Base-by-base conservation (phyloP, 1,140 invertebrate genomes). In the Ectropis grisescens region DNA sequence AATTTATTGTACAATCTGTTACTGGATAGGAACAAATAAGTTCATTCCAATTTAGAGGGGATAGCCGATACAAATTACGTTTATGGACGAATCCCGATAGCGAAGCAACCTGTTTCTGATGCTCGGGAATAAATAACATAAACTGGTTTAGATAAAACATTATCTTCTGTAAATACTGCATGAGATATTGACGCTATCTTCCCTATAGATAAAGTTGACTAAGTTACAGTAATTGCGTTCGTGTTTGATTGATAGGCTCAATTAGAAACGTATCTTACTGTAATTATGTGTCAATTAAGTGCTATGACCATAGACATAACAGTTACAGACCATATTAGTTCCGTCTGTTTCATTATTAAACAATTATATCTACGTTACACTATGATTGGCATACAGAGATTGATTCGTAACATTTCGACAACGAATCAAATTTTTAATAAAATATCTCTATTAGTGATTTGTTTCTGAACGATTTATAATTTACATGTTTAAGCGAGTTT, bases 81-180 rank as follows among this genome's bases (percentile, higher is more conserved):
- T 75, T 74, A 69, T 75, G 50, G 65, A 59, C 49, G 61, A 52
- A 56, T 52, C 57, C 42, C 54, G 62, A 78, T 70, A 72, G 68
- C 52, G 53, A 46, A 41, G 55, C 60, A 75, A 74, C 68, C 66
- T 66, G 70, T 66, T 74, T 46, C 36, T 43, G 67, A 66, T 66
- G 60, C 47, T 61, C 57, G 53, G n/a, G 58, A 74, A 79, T 72
- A 72, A 72, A 75, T 78, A 74, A 65, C 56, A 49, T 26, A 47
- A 64, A 75, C 66, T 56, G 52, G 64, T 72, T 66, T 59, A 74
- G 67, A 79, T 76, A 75, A 79, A 68, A 56, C 39, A n/a, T n/a
- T 60, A 67, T 80, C n/a, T n/a, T n/a, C 67, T 59, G 60, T 67
- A 70, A 74, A 79, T 75, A 71, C 69, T 67, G 58, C 45, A 52